Conservation (phyloP, 1,140 invertebrate genomes). For the Saccostrea glomerata region DNA sequence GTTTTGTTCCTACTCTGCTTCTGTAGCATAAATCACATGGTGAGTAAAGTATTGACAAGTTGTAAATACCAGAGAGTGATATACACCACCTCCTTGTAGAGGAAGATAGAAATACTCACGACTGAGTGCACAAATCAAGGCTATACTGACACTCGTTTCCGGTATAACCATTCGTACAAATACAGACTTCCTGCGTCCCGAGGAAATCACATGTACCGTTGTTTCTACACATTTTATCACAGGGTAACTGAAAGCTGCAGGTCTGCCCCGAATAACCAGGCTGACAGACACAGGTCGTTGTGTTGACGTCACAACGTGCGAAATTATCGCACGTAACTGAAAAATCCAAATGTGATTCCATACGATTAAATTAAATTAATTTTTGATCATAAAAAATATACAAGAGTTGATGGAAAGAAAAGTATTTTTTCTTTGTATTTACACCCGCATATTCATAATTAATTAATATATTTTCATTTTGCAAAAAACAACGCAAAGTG, state of each 20-base stretch:
- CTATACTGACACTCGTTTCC: slow-evolving; percentile 19
- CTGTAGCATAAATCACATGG: no score
- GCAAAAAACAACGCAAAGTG: no score
- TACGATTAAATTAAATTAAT: background rate
- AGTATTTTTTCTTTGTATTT: no score
- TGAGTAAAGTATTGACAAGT: no score
- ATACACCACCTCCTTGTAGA: background rate
- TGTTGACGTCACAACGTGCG: background rate
- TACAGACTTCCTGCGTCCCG: slow-evolving; percentile 9
- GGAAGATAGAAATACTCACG: background rate
- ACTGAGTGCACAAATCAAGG: background rate
- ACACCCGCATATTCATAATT: no score
- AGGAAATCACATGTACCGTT: slow-evolving; percentile 5
- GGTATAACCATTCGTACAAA: background rate
- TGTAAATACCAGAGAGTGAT: background rate
- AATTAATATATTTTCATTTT: no score
- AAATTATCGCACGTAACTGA: background rate
- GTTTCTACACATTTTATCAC: slow-evolving; percentile 28
- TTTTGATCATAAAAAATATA: background rate
- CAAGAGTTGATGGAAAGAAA: background rate
- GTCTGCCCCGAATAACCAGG: background rate
- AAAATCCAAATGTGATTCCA: background rate
- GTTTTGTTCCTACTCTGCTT: no score
- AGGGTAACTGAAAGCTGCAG: background rate
- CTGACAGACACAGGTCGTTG: background rate